Base-by-base conservation (phyloP, 2,113 vertebrate species). In the Setophaga kirtlandii region DNA sequence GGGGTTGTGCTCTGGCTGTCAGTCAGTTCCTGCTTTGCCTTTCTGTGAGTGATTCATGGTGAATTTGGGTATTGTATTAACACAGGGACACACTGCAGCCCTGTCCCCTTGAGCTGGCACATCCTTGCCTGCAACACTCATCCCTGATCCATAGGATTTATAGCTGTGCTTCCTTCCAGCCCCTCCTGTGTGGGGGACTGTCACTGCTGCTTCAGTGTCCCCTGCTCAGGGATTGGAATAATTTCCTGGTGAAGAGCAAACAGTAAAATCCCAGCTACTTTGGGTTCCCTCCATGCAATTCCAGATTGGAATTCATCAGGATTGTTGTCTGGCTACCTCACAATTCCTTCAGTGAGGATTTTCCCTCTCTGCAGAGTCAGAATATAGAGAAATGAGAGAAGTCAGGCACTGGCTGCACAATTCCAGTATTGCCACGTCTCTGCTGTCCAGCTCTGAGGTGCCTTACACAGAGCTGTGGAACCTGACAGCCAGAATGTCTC, bases 21-120 rank as follows among this genome's bases (percentile, higher is more conserved):
- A 35, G 33, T 56, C 24, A 23, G 93, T 69, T 93, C 83, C 93
- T 91, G 49, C 30, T 65, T 63, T 84, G 22, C 12, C 64, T n/a
- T 80, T 92, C 64, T 4, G 2, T 53, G 14, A 67, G 62, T 91
- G 93, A 95, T 95, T 96, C 90, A 56, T 14, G 35, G 67, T 74
- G 78, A 83, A 68, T 28, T 70, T 74, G 87, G 47, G 35, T 39
- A 33, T 91, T 88, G 76, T 63, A 28, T 89, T 76, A 60, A 53
- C 62, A 80, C 46, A 75, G 76, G 30, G 15, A 64, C 53, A 30
- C 70, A 23, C 28, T 85, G 87, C 93, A 94, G 41, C 46, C 67
- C 56, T 56, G 62, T 85, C 78, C 71, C 14, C 80, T 77, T 89
- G 62, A 59, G 56, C 33, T 83, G 79, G 58, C 71, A 85, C 77